A percentile compares a stretch with the other conserved stretches of the same genome.
These are phyloP conservation scores for Cryptosula pallasiana DNA, from an alignment of 2,888 invertebrate species.

Conservation along the genomic window DNA sequence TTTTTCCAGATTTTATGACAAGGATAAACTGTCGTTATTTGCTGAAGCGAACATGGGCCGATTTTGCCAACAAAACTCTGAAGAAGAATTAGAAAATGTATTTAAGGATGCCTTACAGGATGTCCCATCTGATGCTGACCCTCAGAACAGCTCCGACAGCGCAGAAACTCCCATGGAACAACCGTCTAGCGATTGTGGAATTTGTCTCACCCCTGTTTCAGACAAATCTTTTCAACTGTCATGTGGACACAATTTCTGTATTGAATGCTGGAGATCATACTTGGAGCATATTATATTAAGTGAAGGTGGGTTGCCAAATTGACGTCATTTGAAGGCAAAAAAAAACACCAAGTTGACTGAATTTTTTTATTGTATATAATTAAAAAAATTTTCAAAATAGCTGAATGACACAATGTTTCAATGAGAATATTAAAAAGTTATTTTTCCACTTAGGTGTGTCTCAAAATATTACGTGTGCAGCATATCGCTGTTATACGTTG, in stretches of 20 bases:
- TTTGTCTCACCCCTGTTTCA: not conserved
- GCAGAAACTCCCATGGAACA: not conserved
- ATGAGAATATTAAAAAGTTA: too few species aligned
- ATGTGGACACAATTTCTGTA: not conserved
- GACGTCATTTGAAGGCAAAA: too few species aligned
- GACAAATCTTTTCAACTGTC: not conserved
- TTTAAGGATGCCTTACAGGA: not conserved
- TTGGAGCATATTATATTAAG: not conserved
- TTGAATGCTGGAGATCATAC: constrained; percentile 7
- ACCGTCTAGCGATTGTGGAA: not conserved
- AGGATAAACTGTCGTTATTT: not conserved
- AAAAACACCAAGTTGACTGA: too few species aligned
- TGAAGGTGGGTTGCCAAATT: constrained; percentile 13
- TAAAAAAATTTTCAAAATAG: too few species aligned
- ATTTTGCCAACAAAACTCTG: not conserved
- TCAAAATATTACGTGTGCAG: constrained; percentile 13
- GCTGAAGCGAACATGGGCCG: not conserved
- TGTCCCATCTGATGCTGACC: not conserved
- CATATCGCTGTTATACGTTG: not conserved
- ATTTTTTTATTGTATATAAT: too few species aligned
- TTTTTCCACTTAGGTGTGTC: too few species aligned
- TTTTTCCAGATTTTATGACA: constrained; percentile 7
- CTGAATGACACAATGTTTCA: too few species aligned
- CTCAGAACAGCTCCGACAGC: not conserved
- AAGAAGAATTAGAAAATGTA: not conserved